Percentiles rank a stretch among this genome's conserved stretches.
Conservation (phyloP, 2,113 vertebrate genomes). For the Pseudorasbora parva region DNA sequence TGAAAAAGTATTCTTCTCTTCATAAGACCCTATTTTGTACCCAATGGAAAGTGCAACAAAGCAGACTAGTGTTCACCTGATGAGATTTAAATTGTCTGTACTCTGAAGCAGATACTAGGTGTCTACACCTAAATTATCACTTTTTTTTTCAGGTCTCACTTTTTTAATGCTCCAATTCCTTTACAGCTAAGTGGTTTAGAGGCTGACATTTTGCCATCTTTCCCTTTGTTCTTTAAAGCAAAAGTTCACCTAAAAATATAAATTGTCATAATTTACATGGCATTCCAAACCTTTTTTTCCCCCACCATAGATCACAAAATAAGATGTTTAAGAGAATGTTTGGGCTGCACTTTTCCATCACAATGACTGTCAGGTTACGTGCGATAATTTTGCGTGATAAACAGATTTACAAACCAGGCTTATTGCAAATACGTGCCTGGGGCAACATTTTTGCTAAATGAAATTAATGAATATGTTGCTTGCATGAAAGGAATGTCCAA, state of each 20-base stretch:
- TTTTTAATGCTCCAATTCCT: background rate
- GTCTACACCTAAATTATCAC: background rate
- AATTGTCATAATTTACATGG: background rate
- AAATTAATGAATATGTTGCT: too few relatives aligned
- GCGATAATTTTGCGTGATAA: too few relatives aligned
- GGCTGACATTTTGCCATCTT: background rate
- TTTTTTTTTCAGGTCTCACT: background rate
- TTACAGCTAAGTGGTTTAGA: background rate
- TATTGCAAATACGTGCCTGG: background rate
- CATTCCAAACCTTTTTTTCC: too few relatives aligned
- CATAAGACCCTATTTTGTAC: background rate
- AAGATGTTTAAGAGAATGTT: background rate
- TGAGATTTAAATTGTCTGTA: background rate
- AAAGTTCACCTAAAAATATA: background rate
- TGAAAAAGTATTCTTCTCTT: background rate
- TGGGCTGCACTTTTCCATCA: background rate
- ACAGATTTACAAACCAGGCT: background rate
- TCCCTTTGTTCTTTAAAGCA: background rate
- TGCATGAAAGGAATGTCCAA: background rate
- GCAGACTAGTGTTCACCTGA: background rate
- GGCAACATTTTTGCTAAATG: background rate
- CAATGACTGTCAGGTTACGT: too few relatives aligned
- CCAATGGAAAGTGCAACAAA: background rate
- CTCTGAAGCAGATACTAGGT: background rate
- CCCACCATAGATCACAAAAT: background rate